Evolutionary conservation across 2,113 vertebrate species (phyloP).

Genomic region (Xenus cinereus): DNA sequence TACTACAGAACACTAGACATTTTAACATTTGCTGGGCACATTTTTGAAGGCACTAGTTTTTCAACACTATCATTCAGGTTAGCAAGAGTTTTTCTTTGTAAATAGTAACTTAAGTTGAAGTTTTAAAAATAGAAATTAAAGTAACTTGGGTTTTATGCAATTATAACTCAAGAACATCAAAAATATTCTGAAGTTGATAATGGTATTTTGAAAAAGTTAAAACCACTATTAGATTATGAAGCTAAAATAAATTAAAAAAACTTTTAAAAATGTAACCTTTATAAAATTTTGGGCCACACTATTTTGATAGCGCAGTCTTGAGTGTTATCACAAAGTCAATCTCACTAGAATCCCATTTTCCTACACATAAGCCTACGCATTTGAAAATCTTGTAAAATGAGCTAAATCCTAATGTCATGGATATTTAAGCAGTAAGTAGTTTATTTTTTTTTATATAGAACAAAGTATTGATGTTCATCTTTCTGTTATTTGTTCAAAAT

Average conservation of each 20-base stretch:
- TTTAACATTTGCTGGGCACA: not conserved
- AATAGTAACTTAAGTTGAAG: not conserved
- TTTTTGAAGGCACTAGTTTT: not conserved
- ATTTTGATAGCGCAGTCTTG: not conserved
- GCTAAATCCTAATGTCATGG: not conserved
- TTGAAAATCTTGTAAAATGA: not conserved
- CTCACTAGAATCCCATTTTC: not conserved
- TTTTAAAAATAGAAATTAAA: not conserved
- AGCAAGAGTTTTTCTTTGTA: not conserved
- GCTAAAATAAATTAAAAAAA: not conserved
- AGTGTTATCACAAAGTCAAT: not conserved
- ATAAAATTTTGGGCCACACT: not conserved
- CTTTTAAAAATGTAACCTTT: not conserved
- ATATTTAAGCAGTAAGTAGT: not conserved
- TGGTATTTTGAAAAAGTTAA: not conserved
- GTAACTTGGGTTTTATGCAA: not conserved
- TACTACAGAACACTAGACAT: not conserved
- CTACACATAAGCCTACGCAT: not conserved
- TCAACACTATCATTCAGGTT: not conserved
- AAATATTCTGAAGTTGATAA: not conserved
- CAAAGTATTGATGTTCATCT: not conserved
- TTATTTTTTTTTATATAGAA: not conserved
- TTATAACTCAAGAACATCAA: not conserved
- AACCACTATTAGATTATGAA: not conserved
- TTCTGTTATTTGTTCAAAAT: not conserved